phyloP scores from a whole-genome alignment of 2,888 invertebrate genomes.

The Lasioglossum malachurum region DNA sequence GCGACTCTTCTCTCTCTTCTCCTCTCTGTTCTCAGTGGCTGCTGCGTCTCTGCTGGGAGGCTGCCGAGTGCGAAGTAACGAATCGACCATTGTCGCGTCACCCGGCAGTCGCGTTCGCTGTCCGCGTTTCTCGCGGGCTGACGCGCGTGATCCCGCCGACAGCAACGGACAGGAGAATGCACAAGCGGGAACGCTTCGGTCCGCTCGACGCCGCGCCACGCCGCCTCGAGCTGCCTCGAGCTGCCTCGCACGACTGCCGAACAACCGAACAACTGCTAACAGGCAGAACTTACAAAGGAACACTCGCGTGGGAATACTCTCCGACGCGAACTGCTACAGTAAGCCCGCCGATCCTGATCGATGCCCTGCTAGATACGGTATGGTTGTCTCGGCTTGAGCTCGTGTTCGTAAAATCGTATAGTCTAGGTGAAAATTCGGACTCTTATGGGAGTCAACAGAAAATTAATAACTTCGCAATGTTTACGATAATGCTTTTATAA shows the following conservation, averaged over 20 bases:
- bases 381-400: too few species aligned
- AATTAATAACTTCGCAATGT: too few species aligned
- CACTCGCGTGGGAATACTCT: conserved; percentile 36
- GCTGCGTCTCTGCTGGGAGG: conserved; percentile 40
- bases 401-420: too few species aligned
- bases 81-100: conserved; percentile 73
- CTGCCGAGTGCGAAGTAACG: conserved; percentile 66
- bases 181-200: conserved; percentile 23
- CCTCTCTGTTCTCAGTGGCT: conserved; percentile 21
- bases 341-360: neutral
- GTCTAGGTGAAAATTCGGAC: too few species aligned
- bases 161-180: conserved; percentile 56
- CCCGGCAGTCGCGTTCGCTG: conserved; percentile 31
- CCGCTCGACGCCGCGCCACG: neutral
- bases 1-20: conserved; percentile 38
- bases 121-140: conserved; percentile 46
- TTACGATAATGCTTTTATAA: too few species aligned
- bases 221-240: neutral
- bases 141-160: conserved; percentile 53
- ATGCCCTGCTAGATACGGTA: neutral
- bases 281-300: conserved; percentile 20
- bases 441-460: too few species aligned
- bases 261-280: conserved; percentile 16
- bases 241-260: conserved; percentile 4
- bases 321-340: neutral